Evolutionary conservation across 2,888 invertebrate genomes (phyloP), one percentile per base, ranked within the genome.

Genomic region (Dasypolia templi): DNA sequence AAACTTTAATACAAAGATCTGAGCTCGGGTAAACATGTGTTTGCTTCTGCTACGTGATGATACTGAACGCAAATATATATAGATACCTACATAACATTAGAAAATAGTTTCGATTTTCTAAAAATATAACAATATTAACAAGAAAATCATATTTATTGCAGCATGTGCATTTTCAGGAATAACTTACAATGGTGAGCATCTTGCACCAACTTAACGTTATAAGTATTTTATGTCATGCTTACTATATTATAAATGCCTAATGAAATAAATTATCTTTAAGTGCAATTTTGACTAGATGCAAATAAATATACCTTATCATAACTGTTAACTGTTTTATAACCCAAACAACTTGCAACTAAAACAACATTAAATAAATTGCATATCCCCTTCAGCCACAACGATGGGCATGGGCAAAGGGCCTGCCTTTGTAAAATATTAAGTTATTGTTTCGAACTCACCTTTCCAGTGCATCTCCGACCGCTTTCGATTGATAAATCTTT

Each of bases 381-480:
- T 12, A 62, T 19, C 49, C 2, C 11, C 26, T 22, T 65, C 6
- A 17, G 22, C 32, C n/a, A 51, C 2, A 64, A 64, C n/a, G n/a
- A n/a, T n/a, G n/a, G n/a, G n/a, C n/a, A n/a, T n/a, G n/a, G n/a
- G n/a, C n/a, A n/a, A n/a, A n/a, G n/a, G n/a, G n/a, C n/a, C n/a
- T n/a, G n/a, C 11, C n/a, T 0, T 51, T 29, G 7, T 29, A 26
- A 26, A 69, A 64, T 29, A 63, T 63, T 35, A 32, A 49, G 3
- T 46, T 11, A 32, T 63, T 46, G 17, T 58, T 65, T 51, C 42
- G 55, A 83, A 92, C 96, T 93, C 89, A 97, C 97, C 92, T 95
- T 95, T 98, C 97, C 82, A 98, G 93, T 89, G 95, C 93, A 89
- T 98, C 97, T 14, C 98, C 98, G n/a, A 98, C 95, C 46, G 89